Evolutionary conservation across 2,888 invertebrate genomes (phyloP), one percentile per base, ranked within the genome.

Genomic region (Phalangium opilio): DNA sequence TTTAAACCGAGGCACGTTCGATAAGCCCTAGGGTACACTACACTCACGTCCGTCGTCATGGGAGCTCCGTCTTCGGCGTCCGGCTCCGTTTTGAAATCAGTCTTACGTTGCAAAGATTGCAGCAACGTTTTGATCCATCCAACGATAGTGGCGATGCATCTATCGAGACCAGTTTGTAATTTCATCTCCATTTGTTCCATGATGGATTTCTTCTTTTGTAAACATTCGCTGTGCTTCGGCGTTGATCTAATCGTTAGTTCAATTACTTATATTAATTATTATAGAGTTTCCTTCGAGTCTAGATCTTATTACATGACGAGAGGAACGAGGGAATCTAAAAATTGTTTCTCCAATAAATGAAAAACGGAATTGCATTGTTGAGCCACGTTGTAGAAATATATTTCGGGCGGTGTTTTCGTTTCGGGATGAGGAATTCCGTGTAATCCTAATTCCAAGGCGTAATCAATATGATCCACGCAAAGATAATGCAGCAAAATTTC

Each of bases 291-390:
- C 43, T 4, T 39, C 14, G 27, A 36, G 19, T 41, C 64, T 74
- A 75, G 27, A 27, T 7, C 4, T 27, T 27, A 27, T 7, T 72
- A 89, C 87, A 78, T 75, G 35, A 95, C 77, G 57, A 91, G 77
- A 7, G 91, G 90, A 36, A 90, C 71, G 3, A 95, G 76, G 49
- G 82, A 80, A 63, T 93, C 90, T 57, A 79, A 80, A 64, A 89
- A 91, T 60, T 89, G 83, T 61, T 91, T 91, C 58, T 91, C 91
- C 63, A 95, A 76, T 61, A 95, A 73, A 65, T 86, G 85, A 11
- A 91, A 83, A 45, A 95, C 87, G 49, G 84, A 84, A 64, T 93
- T 93, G 21, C 87, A 83, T 66, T 93, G 87, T 57, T 86, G 83
- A 10, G 90, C 86, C 7, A 85, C 79, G 63, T 84, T 83, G 63